phyloP scores from a whole-genome alignment of 2,888 invertebrate species.

The Rhopalosiphum nymphaeae region DNA sequence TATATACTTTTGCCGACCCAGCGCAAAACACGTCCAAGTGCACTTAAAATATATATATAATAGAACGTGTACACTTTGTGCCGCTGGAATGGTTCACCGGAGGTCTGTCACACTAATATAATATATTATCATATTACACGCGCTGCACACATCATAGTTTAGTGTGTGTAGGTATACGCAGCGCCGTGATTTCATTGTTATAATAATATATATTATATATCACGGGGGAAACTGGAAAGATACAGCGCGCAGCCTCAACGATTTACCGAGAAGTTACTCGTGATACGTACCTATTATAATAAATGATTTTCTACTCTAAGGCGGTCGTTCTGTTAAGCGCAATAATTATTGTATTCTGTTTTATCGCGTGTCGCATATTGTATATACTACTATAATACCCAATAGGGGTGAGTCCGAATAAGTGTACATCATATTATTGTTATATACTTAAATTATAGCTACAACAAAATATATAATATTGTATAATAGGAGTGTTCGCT shows the following conservation, averaged over 20 bases:
- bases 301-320: neutral
- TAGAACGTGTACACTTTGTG: neutral
- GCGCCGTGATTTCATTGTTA: neutral
- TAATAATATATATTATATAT: neutral
- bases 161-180: neutral
- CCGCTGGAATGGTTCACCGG: neutral
- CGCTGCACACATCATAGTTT: neutral
- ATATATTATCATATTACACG: conserved; percentile 14
- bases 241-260: neutral
- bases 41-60: neutral
- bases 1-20: conserved; percentile 21
- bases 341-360: neutral
- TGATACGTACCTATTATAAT: neutral
- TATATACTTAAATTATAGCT: neutral
- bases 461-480: neutral
- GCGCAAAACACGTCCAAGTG: conserved; percentile 39
- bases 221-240: neutral
- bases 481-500: neutral
- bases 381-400: neutral
- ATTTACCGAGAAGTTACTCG: neutral
- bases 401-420: neutral
- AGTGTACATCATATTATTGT: neutral
- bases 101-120: neutral
- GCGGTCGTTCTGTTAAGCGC: neutral
- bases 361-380: neutral